Base-by-base conservation (phyloP, 1,140 invertebrate genomes). In the Tribolium madens region DNA sequence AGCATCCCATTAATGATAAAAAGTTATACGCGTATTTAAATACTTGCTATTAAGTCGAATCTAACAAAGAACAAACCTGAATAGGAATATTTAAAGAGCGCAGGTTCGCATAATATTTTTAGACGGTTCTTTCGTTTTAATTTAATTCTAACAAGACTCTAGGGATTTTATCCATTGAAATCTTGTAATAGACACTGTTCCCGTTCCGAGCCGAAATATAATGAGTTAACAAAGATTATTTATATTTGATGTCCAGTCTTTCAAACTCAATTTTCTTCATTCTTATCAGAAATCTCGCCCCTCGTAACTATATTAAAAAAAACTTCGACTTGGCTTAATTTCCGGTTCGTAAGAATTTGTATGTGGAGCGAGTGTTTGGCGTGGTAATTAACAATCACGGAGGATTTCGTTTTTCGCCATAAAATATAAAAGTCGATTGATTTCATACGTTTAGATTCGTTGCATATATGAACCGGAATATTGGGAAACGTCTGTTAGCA, bases 401-500 rank as follows among this genome's bases (percentile, higher is more conserved):
- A 17, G 21, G 52, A 17, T 36, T 64, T 64, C 26, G 26, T 4
- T 64, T 57, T 57, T 64, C 9, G 21, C 7, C 4, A 33, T 64
- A 64, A 64, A 33, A 33, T 33, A 64, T 31, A 64, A 64, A 64
- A 64, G 3, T 64, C 57, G 21, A 33, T 64, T 33, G 57, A 33
- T 33, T 64, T 33, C 57, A 33, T 64, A 33, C 57, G 57, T 64
- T 64, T 64, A 64, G 57, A 64, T 64, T 64, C 57, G 57, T 64
- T 64, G 57, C 57, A 52, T 72, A 72, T 50, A 48, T 71, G 46
- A 72, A 72, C 42, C 50, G 72, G 75, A 77, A 79, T 76, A 79
- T 79, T 79, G 78, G 75, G 76, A 76, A 76, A 79, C 76, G 78
- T 79, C 74, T 76, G 78, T 79, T 79, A 79, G 69, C 75, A 79